Base-by-base conservation (phyloP, 2,113 vertebrate genomes). In the Murina feae region DNA sequence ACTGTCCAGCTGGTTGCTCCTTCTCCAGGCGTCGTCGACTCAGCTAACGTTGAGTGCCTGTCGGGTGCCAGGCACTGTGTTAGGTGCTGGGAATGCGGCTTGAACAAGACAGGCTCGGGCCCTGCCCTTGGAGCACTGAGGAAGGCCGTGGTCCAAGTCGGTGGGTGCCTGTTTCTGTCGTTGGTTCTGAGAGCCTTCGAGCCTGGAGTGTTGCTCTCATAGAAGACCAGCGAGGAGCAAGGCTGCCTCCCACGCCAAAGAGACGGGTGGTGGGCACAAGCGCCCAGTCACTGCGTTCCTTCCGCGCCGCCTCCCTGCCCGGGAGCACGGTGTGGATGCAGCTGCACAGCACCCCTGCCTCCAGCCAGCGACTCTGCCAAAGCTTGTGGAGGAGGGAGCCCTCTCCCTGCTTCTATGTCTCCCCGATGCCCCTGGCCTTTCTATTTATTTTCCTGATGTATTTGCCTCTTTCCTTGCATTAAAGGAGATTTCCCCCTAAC, bases 371-470 rank as follows among this genome's bases (percentile, higher is more conserved):
- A 58, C 30, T 88, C 81, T 89, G 94, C 93, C 93, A 96, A 96
- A 96, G 89, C 76, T 51, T 44, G 25, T 49, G n/a, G 80, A 82
- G 49, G 53, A 65, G 28, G 35, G 37, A 23, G 18, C 51, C 82
- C 88, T 89, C 25, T 88, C 83, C 72, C 17, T 23, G 30, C 49
- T n/a, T 28, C 60, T 71, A 21, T 30, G 81, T n/a, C 58, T 82
- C 81, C 65, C 86, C 28, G 7, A 9, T 39, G 44, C 49, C 69
- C 87, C 84, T 79, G 84, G 84, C 74, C 65, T 87, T 96, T 96
- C 96, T 97, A 92, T 98, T 98, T 97, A 97, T 98, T 97, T 96
- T 92, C 84, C 92, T 60, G 9, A 39, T 88, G 39, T 76, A 16
- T 85, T 85, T 80, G 72, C 76, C 83, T 88, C 74, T 95, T 95